These are phyloP conservation scores for Typhlichthys eigenmanni DNA, from an alignment of 2,797 vertebrate species.

Conservation along the genomic window DNA sequence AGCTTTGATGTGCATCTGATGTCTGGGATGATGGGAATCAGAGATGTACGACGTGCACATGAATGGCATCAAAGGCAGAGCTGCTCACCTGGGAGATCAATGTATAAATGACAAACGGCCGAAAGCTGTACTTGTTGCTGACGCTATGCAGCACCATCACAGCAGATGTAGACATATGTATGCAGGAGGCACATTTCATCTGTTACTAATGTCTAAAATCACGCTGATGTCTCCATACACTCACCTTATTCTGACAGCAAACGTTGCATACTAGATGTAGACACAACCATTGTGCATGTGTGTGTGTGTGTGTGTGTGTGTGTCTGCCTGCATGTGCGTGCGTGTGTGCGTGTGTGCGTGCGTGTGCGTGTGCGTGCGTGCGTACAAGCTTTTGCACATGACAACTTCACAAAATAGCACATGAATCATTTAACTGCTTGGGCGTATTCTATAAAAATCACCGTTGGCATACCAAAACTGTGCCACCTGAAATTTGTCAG, in stretches of 20 bases:
- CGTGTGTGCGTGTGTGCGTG: too few relatives aligned
- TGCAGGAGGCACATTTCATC: constrained; percentile 48
- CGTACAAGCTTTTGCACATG: neutral
- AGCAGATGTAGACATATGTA: constrained; percentile 15
- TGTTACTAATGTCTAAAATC: neutral
- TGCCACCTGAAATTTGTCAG: neutral
- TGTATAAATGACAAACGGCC: constrained; percentile 43
- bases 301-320: too few relatives aligned
- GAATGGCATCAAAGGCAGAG: constrained; percentile 49
- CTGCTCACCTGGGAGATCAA: constrained; percentile 42
- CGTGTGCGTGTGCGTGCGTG: too few relatives aligned
- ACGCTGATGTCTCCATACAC: too few relatives aligned
- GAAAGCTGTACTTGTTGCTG: constrained; percentile 30
- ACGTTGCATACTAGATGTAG: too few relatives aligned
- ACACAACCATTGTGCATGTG: too few relatives aligned
- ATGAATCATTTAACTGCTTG: constrained; percentile 30
- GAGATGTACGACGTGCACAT: constrained; percentile 39
- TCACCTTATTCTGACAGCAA: too few relatives aligned
- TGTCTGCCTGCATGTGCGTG: too few relatives aligned
- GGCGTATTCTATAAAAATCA: constrained; percentile 2
- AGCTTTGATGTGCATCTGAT: constrained; percentile 71
- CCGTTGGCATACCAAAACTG: too few relatives aligned
- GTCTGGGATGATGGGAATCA: constrained; percentile 51
- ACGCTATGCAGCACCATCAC: constrained; percentile 32
- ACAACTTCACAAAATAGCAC: constrained; percentile 36